phyloP scores from a whole-genome alignment of 92 coral and sea anemone species.

The Heteractis magnifica region DNA sequence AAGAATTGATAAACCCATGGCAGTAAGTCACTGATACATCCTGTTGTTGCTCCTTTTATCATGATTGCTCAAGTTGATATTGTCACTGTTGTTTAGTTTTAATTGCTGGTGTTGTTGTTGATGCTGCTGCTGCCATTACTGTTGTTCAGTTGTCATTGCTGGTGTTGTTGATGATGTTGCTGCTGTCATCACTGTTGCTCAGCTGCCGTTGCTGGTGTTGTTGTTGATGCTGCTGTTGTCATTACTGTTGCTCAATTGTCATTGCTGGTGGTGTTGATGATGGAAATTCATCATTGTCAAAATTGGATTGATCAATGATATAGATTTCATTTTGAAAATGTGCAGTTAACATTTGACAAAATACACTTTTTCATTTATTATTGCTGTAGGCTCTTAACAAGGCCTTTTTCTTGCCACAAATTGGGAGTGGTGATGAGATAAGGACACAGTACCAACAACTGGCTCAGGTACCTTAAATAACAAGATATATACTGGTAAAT shows the following conservation, averaged over 20 bases:
- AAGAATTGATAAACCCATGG: conserved; percentile 96
- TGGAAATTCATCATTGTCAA: no score
- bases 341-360: not conserved
- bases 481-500: not conserved
- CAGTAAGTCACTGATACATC: conserved; percentile 44
- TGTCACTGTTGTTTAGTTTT: not conserved
- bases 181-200: not conserved
- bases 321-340: no score
- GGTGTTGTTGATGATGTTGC: not conserved
- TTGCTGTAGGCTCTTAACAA: conserved; percentile 75
- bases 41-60: not conserved
- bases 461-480: conserved; percentile 69
- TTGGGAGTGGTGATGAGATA: conserved; percentile 96
- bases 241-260: not conserved
- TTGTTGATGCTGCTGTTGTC: not conserved
- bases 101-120: not conserved
- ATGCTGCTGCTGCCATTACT: not conserved
- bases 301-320: no score
- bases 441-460: conserved; percentile 96
- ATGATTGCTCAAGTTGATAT: no score
- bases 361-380: not conserved
- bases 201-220: no score
- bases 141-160: not conserved
- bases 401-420: conserved; percentile 88
- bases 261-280: no score